Base-by-base conservation (phyloP, 1,140 invertebrate genomes). In the Lordiphosa mommai region DNA sequence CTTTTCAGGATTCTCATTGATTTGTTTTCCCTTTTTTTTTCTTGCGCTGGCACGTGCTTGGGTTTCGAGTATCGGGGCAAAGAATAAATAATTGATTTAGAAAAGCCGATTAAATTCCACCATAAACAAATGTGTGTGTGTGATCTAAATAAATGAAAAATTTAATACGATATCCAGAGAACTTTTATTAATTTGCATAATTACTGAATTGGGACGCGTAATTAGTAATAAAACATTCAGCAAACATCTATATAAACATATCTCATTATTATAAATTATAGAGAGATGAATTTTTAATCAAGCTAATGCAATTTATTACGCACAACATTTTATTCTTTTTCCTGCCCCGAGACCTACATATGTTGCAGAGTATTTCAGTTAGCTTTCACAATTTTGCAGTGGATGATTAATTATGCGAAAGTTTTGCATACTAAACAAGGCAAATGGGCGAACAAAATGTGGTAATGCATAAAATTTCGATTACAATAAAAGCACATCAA, bases 271-370 rank as follows among this genome's bases (percentile, higher is more conserved):
- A 43, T 43, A 12, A 20, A 29, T 23, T 27, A 43, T 43, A 43
- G 27, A 27, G 41, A 12, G 41, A 51, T 58, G 40, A 63, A 67
- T 63, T 63, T 52, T 63, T 63, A 63, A 67, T 67, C 52, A 58
- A 47, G 47, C 64, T 67, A 63, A 63, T 67, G 52, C 47, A 43
- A 27, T 43, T 43, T 27, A 43, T 43, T 10, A 27, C 17, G 20
- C 27, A 12, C 40, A 8, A 43, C 40, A 43, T 27, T 43, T 43
- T 27, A 29, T 43, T 6, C 20, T 20, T 32, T 17, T 32, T 17
- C 7, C 12, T 32, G 8, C 9, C 49, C 23, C 5, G 16, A 10
- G 40, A 17, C 12, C 12, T 2, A 13, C 27, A 50, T 50, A 43
- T 48, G 36, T 56, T 43, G n/a, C n/a, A n/a, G 36, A n/a, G 33